Evolutionary conservation across 1,140 invertebrate species (phyloP), one percentile per base, ranked within the genome.

Genomic region (Penaeus japonicus): DNA sequence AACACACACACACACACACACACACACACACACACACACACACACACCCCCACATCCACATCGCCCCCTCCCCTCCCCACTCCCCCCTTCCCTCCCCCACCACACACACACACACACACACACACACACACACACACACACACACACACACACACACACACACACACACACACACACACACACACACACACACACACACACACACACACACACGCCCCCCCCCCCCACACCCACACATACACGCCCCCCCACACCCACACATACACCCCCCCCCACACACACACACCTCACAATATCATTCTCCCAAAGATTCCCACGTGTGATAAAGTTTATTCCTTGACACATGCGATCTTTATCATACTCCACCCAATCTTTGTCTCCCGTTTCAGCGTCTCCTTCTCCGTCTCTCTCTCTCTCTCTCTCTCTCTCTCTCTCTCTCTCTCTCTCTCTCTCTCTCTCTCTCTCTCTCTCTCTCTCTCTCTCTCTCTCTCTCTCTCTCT

Each of bases 151-250:
- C 47, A 27, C 32, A 22, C n/a, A 53, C 32, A 4, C 77, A 77
- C 32, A 79, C 77, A 79, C 77, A 79, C 77, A 79, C 77, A 79
- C 77, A 79, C 77, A 53, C 77, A 79, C 77, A 79, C 77, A 79
- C 77, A 78, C 75, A 78, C 75, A 1, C 75, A 78, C 75, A 78
- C 75, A 78, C 75, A 32, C 30, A 39, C 75, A 75, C 73, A 75
- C 73, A 75, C 73, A 75, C 73, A 75, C 32, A 30, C 32, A 30
- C 32, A 30, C 32, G 65, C 39, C 73, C 39, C 73, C 22, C 65
- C n/a, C 73, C 47, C 73, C 47, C 73, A 15, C 30, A n/a, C 73
- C n/a, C 73, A 15, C 32, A 20, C 78, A 27, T 39, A 35, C 39
- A 24, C 77, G n/a, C 35, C 47, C 53, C 53, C 79, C 18, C 53